phyloP scores from a whole-genome alignment of 2,113 vertebrate species.

The Menura novaehollandiae region DNA sequence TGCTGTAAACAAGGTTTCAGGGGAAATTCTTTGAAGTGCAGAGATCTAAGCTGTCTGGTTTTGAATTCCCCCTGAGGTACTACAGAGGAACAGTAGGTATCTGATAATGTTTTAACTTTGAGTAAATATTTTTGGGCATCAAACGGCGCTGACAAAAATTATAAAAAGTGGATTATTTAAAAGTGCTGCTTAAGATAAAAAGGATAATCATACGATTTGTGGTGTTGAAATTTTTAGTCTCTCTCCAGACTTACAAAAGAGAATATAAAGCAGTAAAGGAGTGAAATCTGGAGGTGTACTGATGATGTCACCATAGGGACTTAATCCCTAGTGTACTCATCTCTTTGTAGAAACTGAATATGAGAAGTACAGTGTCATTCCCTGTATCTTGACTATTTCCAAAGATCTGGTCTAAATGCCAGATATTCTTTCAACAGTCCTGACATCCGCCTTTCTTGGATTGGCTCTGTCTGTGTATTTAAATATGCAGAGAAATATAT shows the following conservation, averaged over 20 bases:
- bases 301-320: background rate
- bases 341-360: background rate
- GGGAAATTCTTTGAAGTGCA: conserved; percentile 73
- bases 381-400: background rate
- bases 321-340: background rate
- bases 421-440: background rate
- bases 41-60: conserved; percentile 69
- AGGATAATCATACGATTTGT: conserved; percentile 10
- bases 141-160: conserved; percentile 68
- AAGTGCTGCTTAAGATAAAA: conserved; percentile 33
- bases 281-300: background rate
- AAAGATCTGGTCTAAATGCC: background rate
- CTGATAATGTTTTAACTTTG: conserved; percentile 64
- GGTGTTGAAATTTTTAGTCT: conserved; percentile 17
- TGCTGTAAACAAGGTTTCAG: conserved; percentile 73
- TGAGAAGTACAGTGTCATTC: background rate
- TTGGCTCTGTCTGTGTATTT: background rate
- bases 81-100: conserved; percentile 69
- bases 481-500: background rate
- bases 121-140: conserved; percentile 69
- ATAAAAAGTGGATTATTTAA: conserved; percentile 63
- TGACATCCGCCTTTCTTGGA: background rate
- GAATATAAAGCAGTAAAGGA: background rate
- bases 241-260: background rate
- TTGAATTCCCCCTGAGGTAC: conserved; percentile 58